Conservation (phyloP, 2,797 vertebrate genomes). For the Gouania willdenowi region DNA sequence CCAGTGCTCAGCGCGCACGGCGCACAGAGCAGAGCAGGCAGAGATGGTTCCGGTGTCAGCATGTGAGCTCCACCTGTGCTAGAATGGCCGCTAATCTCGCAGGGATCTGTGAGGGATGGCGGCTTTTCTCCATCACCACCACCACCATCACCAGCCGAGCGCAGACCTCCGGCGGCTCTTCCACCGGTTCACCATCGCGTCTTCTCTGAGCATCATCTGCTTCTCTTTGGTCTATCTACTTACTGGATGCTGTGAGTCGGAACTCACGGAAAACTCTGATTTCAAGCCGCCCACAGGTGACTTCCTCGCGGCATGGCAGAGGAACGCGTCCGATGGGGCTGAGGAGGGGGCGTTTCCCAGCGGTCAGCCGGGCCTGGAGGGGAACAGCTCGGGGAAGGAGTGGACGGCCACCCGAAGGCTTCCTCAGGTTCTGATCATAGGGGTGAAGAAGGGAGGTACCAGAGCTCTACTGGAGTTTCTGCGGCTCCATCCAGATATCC, state of each 20-base stretch:
- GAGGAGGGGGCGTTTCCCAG: constrained; percentile 21
- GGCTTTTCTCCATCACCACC: constrained; percentile 42
- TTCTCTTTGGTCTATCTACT: constrained; percentile 69
- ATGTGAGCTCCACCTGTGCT: constrained; percentile 43
- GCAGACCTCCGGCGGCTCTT: constrained; percentile 68
- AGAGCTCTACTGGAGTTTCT: constrained; percentile 81
- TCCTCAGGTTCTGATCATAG: constrained; percentile 80
- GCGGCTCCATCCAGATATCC: constrained; percentile 78
- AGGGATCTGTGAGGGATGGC: constrained; percentile 71
- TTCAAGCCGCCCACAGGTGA: constrained; percentile 28
- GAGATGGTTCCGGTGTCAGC: constrained; percentile 9
- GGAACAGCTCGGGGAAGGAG: constrained; percentile 60
- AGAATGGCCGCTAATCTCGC: constrained; percentile 57
- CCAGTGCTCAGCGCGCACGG: constrained; percentile 12
- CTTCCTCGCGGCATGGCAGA: constrained; percentile 27
- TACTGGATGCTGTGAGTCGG: constrained; percentile 67
- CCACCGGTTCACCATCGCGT: constrained; percentile 71
- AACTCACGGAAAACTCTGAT: constrained; percentile 44
- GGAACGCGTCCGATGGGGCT: constrained; percentile 41
- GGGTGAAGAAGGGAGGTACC: constrained; percentile 80
- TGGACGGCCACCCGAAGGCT: constrained; percentile 73
- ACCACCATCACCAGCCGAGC: constrained; percentile 33
- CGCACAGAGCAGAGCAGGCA: constrained; percentile 10
- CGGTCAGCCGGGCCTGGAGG: constrained; percentile 35
- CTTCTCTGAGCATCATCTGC: constrained; percentile 69